phyloP scores from a whole-genome alignment of 2,797 vertebrate species.

The Stomatorhinus walkeri region DNA sequence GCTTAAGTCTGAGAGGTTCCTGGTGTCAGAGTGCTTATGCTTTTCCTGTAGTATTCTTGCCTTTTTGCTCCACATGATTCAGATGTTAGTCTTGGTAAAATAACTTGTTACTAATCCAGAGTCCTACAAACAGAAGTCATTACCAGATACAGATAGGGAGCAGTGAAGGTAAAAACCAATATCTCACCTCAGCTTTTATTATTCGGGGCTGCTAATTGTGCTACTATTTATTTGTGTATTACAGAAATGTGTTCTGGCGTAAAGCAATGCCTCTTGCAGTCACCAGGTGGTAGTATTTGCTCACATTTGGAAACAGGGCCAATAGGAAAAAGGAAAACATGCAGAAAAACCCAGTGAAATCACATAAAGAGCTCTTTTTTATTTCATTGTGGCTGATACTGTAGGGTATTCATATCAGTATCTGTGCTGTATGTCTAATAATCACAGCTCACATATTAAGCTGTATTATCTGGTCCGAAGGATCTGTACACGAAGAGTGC shows the following conservation, averaged over 20 bases:
- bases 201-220: neutral
- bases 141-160: neutral
- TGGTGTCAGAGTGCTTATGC: neutral
- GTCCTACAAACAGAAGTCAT: neutral
- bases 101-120: neutral
- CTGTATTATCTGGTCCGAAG: neutral
- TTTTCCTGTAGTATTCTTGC: neutral
- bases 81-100: neutral
- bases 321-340: neutral
- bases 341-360: neutral
- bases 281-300: constrained; percentile 31
- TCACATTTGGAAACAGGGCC: neutral
- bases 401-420: neutral
- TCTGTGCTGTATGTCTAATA: neutral
- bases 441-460: neutral
- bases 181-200: neutral
- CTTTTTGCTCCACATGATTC: neutral
- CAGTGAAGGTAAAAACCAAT: neutral
- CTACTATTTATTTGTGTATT: neutral
- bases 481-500: neutral
- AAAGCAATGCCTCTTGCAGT: neutral
- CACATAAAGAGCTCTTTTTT: neutral
- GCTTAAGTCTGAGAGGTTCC: neutral
- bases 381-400: neutral
- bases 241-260: neutral